A percentile compares a stretch with the other conserved stretches of the same genome.
Conservation (phyloP, 2,113 vertebrate species). For the Eulemur rufifrons region DNA sequence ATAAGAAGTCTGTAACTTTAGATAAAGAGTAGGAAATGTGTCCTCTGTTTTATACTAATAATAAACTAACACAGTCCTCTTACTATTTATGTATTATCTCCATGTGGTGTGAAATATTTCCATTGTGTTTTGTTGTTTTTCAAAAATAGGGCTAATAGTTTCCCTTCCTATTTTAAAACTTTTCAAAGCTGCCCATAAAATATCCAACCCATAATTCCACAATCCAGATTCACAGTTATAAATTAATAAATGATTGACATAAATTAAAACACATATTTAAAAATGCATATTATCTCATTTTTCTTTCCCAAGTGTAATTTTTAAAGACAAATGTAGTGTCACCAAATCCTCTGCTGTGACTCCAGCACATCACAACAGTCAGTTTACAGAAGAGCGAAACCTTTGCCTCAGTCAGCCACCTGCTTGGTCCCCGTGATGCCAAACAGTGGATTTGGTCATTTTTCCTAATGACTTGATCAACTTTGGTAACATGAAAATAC, state of each 20-base stretch:
- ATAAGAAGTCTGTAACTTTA: not conserved
- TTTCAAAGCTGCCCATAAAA: not conserved
- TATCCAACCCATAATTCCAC: not conserved
- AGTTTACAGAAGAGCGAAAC: not conserved
- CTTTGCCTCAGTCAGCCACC: slow-evolving; percentile 10
- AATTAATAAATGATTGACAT: not conserved
- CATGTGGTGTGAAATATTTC: not conserved
- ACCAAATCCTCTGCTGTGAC: not conserved
- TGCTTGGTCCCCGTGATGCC: not conserved
- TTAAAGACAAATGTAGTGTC: not conserved
- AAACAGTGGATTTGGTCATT: not conserved
- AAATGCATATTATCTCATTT: not conserved
- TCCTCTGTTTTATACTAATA: not conserved
- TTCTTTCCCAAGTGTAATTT: slow-evolving; percentile 5
- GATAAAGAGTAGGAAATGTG: slow-evolving; percentile 9
- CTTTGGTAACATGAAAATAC: not conserved
- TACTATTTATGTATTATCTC: not conserved
- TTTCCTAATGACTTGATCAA: not conserved
- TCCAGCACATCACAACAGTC: not conserved
- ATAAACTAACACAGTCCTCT: not conserved
- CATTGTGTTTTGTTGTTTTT: slow-evolving; percentile 19
- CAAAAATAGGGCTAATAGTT: not conserved
- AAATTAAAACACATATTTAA: not conserved
- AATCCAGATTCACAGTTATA: not conserved
- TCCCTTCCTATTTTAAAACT: slow-evolving; percentile 20